Conservation (phyloP, 1,140 invertebrate species). For the Lepeophtheirus salmonis region DNA sequence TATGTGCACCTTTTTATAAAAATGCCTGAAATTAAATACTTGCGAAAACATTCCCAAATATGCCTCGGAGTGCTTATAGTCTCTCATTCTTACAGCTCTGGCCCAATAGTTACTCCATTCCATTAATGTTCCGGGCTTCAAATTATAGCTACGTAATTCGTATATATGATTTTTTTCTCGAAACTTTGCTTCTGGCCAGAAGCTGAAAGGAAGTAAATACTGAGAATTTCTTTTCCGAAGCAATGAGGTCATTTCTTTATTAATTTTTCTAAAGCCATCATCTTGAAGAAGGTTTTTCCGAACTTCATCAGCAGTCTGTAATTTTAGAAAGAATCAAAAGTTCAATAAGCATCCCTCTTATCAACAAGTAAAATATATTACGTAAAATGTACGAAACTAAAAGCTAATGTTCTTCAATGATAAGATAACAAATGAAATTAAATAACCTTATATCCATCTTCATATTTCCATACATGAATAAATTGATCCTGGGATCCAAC, state of each 20-base stretch:
- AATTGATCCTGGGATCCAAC: conserved; percentile 96
- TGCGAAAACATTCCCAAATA: conserved; percentile 92
- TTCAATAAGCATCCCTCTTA: background rate
- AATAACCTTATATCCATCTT: conserved; percentile 70
- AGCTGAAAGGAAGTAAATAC: conserved; percentile 55
- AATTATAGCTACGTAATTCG: conserved; percentile 73
- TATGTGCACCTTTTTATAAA: background rate
- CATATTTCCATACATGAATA: conserved; percentile 81
- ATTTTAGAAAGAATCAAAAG: too few species aligned
- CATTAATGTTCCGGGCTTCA: conserved; percentile 93
- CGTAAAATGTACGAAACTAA: background rate
- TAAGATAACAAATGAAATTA: conserved; percentile 53
- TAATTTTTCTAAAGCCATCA: conserved; percentile 43
- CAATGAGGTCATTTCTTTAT: conserved; percentile 57
- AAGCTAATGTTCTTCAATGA: conserved; percentile 40
- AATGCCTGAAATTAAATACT: conserved; percentile 32
- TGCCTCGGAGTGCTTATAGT: conserved; percentile 61
- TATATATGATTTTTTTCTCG: conserved; percentile 57
- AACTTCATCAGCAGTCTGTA: background rate
- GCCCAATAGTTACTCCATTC: conserved; percentile 99
- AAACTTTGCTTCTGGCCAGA: conserved; percentile 41
- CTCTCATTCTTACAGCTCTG: conserved; percentile 68
- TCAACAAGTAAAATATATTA: background rate
- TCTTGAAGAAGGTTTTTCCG: conserved; percentile 37
- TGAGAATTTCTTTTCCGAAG: conserved; percentile 75